Percentiles rank a stretch among this genome's conserved stretches.
Evolutionary conservation across 2,113 vertebrate species (phyloP).

Genomic region (Grammomys dolichurus): DNA sequence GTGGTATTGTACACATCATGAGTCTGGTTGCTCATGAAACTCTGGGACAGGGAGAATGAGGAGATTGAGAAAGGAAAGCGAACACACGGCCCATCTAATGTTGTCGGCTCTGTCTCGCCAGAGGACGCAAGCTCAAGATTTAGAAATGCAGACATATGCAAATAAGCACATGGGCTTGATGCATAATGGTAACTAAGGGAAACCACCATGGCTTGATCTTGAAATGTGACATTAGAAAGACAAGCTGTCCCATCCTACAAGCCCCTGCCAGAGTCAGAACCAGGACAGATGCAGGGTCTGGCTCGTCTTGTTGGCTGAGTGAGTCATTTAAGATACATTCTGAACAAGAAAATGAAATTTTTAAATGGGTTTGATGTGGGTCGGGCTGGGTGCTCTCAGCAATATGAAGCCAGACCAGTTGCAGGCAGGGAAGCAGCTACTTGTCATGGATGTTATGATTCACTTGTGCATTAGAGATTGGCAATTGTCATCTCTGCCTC

Average conservation of each 20-base stretch:
- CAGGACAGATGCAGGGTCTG: neutral
- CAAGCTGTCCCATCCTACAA: neutral
- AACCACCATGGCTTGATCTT: constrained; percentile 31
- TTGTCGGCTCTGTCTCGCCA: neutral
- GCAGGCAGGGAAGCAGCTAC: neutral
- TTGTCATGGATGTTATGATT: neutral
- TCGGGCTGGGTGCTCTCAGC: neutral
- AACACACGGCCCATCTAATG: neutral
- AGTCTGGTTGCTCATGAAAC: neutral
- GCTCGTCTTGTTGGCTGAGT: neutral
- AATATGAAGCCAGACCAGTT: neutral
- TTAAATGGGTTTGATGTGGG: neutral
- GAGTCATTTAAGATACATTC: neutral
- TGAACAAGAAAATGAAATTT: neutral
- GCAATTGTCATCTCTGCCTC: neutral
- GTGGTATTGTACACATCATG: accelerated
- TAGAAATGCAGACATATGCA: constrained; percentile 46
- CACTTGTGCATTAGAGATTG: neutral
- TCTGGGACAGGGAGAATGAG: neutral
- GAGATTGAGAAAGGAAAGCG: neutral
- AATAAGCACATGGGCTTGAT: neutral
- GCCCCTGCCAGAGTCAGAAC: neutral
- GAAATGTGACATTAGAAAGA: constrained; percentile 46
- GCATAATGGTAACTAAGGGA: constrained; percentile 56
- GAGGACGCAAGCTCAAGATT: neutral